Percentiles rank a stretch among this genome's conserved stretches.
These are phyloP conservation scores for Trochalopteron elliotii DNA, from an alignment of 2,113 vertebrate species.

Conservation along the genomic window DNA sequence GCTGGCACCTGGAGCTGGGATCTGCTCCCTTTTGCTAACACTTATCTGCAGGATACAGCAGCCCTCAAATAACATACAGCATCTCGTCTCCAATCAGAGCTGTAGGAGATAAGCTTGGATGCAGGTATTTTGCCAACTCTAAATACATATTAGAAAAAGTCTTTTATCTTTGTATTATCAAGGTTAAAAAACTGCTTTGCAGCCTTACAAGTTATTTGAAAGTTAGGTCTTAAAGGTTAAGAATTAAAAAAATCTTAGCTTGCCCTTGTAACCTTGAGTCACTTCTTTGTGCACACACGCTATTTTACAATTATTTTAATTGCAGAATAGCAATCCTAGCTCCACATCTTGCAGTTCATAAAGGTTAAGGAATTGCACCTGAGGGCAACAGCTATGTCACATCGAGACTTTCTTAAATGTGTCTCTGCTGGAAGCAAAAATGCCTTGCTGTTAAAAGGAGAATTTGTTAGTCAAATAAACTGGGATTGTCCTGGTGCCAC, in stretches of 20 bases:
- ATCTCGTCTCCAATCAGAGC: background rate
- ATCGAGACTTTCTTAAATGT: background rate
- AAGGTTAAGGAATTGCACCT: conserved; percentile 9
- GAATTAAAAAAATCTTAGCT: background rate
- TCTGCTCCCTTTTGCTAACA: background rate
- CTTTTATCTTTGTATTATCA: background rate
- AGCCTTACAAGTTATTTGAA: background rate
- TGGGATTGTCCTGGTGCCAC: background rate
- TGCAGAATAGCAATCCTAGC: background rate
- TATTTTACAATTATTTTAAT: conserved; percentile 44
- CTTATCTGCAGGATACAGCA: background rate
- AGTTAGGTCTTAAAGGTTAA: background rate
- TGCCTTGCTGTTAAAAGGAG: background rate
- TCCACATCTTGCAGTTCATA: background rate
- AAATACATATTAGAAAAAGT: background rate
- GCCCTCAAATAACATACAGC: background rate
- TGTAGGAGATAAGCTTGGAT: background rate
- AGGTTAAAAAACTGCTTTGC: background rate
- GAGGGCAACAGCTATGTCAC: background rate
- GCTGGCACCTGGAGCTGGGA: background rate
- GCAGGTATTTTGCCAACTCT: background rate
- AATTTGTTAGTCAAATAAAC: conserved; percentile 41
- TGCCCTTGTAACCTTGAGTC: background rate
- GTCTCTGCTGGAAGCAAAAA: background rate
- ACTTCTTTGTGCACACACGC: background rate